Evolutionary conservation across 2,888 invertebrate species (phyloP), one percentile per base, ranked within the genome.

Genomic region (Cremastobaeus sp.): DNA sequence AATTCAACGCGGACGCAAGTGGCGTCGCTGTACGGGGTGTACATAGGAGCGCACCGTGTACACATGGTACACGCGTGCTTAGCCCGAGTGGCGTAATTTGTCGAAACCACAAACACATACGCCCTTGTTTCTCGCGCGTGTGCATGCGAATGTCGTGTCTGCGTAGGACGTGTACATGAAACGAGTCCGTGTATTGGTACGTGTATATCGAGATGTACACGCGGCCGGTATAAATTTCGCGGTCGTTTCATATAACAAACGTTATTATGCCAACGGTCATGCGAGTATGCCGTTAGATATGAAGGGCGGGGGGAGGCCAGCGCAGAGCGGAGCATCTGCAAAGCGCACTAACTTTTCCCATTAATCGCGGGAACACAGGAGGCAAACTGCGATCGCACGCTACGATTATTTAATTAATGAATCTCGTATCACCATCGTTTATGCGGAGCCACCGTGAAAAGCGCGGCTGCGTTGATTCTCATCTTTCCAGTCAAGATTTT

Each of bases 381-480:
- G 60, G 35, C 39, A 52, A 59, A 74, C 62, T 66, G 66, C 60
- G 70, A 74, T 74, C 66, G 69, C 62, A 62, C 50, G 57, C 55
- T 66, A 50, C 70, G 69, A 74, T 74, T 74, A 74, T 69, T 74
- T 74, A 74, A 74, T 74, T 74, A 74, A 74, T 74, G 69, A 69
- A 74, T 74, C 50, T 43, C 70, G 70, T 62, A 62, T 62, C 69
- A 54, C 54, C 54, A 39, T 28, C 68, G 68, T 41, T 59, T 52
- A 59, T 28, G 41, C 57, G 57, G 35, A 50, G 41, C 50, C 57
- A 43, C 50, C 25, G 57, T 34, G 57, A 59, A 66, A 66, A 55
- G 54, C 60, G 20, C 55, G 17, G 18, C 39, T 35, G 11, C 50
- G 57, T 41, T 57, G 47, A 68, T 57, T 50, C 57, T 35, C 57